These are phyloP conservation scores for Xenopus borealis DNA, from an alignment of 2,113 vertebrate species.

Conservation along the genomic window DNA sequence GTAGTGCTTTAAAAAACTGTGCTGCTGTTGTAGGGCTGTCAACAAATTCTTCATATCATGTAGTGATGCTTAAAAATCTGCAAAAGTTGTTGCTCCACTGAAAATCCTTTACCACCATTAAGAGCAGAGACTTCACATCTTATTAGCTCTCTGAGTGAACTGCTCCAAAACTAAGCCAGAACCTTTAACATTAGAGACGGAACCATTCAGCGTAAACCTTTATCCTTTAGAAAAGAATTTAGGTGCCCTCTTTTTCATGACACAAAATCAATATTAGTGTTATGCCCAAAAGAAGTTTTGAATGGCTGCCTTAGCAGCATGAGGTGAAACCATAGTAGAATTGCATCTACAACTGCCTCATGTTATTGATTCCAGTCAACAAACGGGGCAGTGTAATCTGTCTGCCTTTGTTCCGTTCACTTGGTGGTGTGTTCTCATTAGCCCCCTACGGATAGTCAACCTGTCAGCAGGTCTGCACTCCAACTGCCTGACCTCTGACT, in stretches of 20 bases:
- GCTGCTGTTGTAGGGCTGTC: too few species aligned
- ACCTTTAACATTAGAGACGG: too few species aligned
- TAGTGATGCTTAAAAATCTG: too few species aligned
- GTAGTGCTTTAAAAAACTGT: too few species aligned
- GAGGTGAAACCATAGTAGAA: conserved; percentile 49
- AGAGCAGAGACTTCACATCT: too few species aligned
- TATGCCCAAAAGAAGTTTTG: conserved; percentile 40
- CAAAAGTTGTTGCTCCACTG: too few species aligned
- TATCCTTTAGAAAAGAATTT: neutral
- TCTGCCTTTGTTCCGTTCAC: conserved; percentile 70
- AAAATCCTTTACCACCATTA: too few species aligned
- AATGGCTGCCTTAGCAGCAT: conserved; percentile 55
- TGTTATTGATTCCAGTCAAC: conserved; percentile 68
- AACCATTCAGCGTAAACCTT: conserved; percentile 6
- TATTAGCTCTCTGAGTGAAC: too few species aligned
- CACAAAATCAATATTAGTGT: conserved; percentile 35
- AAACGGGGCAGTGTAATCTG: conserved; percentile 66
- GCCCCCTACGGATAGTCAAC: conserved; percentile 68
- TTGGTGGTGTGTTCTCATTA: conserved; percentile 73
- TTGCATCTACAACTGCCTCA: conserved; percentile 48
- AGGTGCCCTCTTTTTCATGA: conserved; percentile 13
- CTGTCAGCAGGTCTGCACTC: conserved; percentile 70
- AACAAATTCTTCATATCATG: too few species aligned
- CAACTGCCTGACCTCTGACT: conserved; percentile 74
- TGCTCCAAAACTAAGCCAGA: too few species aligned